These are phyloP conservation scores for Trichoplusia ni DNA, from an alignment of 1,140 invertebrate species.

Conservation along the genomic window DNA sequence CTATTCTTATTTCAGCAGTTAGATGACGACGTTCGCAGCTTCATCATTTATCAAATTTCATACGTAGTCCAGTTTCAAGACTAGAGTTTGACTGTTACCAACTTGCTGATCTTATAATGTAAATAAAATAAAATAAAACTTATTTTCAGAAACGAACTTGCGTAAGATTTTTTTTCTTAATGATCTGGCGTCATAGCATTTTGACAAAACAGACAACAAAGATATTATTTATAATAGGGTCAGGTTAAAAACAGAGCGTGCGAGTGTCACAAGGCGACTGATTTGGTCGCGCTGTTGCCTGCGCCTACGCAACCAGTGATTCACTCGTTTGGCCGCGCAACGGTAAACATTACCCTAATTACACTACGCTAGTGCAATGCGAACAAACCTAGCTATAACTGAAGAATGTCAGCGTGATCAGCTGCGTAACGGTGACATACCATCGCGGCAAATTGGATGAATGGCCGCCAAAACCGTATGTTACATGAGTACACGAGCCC, in stretches of 20 bases:
- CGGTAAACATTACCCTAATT: conserved; percentile 76
- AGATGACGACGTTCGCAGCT: not conserved
- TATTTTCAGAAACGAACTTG: not conserved
- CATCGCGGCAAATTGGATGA: not conserved
- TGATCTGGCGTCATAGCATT: conserved; percentile 54
- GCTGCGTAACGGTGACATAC: conserved; percentile 8
- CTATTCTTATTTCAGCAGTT: conserved; percentile 33
- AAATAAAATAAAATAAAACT: too few species aligned
- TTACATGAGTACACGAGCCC: not conserved
- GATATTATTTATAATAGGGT: conserved; percentile 65
- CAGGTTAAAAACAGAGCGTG: conserved; percentile 56
- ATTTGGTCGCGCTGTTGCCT: conserved; percentile 57
- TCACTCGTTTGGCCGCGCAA: conserved; percentile 66
- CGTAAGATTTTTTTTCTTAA: conserved; percentile 36
- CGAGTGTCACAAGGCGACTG: conserved; percentile 40
- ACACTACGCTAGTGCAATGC: conserved; percentile 56
- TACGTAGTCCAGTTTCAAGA: too few species aligned
- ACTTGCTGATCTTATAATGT: conserved; percentile 1
- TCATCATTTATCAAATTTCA: too few species aligned
- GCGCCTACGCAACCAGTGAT: conserved; percentile 69
- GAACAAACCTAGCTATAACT: conserved; percentile 19
- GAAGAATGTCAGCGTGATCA: conserved; percentile 21
- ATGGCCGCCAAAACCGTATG: not conserved
- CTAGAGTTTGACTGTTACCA: too few species aligned
- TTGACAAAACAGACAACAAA: conserved; percentile 44